phyloP scores from a whole-genome alignment of 2,113 vertebrate genomes.

The Cyphomyrus plagiostoma region DNA sequence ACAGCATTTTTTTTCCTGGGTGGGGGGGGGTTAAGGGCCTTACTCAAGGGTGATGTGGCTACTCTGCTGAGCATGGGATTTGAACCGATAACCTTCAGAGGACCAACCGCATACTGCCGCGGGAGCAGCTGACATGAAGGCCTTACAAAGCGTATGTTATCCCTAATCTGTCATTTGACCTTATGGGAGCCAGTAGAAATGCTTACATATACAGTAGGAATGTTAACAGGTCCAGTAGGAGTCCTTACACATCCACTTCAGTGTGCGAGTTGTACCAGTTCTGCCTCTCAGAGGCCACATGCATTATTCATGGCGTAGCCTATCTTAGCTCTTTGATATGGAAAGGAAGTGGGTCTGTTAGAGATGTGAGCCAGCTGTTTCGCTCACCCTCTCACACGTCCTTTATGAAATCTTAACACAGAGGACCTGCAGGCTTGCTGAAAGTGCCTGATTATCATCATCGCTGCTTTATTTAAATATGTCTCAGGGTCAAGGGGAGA shows the following conservation, averaged over 20 bases:
- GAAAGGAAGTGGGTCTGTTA: constrained; percentile 15
- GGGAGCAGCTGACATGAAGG: neutral
- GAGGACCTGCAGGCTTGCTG: constrained; percentile 11
- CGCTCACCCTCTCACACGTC: neutral
- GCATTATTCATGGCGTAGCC: constrained; percentile 1
- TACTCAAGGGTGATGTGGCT: neutral
- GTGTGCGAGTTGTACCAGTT: neutral
- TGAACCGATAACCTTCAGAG: neutral
- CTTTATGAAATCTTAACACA: constrained; percentile 15
- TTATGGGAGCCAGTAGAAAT: neutral
- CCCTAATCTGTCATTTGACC: neutral
- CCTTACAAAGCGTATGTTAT: neutral
- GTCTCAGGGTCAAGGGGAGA: neutral
- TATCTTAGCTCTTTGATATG: constrained; percentile 15
- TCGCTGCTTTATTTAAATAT: constrained; percentile 10
- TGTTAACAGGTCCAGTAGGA: neutral
- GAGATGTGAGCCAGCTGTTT: constrained; percentile 9
- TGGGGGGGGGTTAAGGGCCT: neutral
- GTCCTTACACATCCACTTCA: neutral
- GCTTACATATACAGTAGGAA: neutral
- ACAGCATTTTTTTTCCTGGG: neutral
- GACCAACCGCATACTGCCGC: neutral
- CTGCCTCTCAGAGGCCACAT: neutral
- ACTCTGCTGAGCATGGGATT: neutral
- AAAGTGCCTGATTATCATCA: constrained; percentile 11